phyloP scores from a whole-genome alignment of 1,140 invertebrate species.

The Pogonus chalceus region DNA sequence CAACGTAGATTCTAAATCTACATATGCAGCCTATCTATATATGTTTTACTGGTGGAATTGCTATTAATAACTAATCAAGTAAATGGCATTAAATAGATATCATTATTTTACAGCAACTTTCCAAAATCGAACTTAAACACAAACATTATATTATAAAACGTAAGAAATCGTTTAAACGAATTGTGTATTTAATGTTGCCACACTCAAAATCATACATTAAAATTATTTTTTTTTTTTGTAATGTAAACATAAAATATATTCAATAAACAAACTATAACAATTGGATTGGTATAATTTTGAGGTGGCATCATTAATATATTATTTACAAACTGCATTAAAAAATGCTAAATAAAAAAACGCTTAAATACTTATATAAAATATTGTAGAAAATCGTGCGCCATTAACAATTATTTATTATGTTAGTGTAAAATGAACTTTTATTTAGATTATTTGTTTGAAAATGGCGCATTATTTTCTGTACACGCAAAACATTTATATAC shows the following conservation, averaged over 20 bases:
- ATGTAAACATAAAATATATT: too few relatives aligned
- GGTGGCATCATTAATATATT: neutral
- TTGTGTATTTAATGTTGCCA: neutral
- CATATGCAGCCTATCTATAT: conserved; percentile 16
- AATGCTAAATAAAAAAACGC: neutral
- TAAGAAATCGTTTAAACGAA: neutral
- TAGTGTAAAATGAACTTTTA: too few relatives aligned
- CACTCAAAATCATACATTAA: neutral
- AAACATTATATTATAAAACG: too few relatives aligned
- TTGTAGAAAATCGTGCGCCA: neutral
- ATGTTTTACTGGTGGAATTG: conserved; percentile 6
- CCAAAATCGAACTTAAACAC: neutral
- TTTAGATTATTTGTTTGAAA: too few relatives aligned
- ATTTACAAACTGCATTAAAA: neutral
- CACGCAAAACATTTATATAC: conserved; percentile 11
- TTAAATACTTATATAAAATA: neutral
- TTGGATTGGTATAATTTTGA: neutral
- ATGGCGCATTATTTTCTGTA: neutral
- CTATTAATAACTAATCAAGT: conserved; percentile 6
- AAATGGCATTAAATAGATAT: conserved; percentile 4
- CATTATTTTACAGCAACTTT: conserved; percentile 6
- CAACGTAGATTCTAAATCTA: conserved; percentile 22
- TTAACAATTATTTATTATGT: too few relatives aligned
- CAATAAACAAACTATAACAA: too few relatives aligned
- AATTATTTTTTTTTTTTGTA: too few relatives aligned